Conservation (phyloP, 2,888 invertebrate species). For the Micoletzkya japonica region DNA sequence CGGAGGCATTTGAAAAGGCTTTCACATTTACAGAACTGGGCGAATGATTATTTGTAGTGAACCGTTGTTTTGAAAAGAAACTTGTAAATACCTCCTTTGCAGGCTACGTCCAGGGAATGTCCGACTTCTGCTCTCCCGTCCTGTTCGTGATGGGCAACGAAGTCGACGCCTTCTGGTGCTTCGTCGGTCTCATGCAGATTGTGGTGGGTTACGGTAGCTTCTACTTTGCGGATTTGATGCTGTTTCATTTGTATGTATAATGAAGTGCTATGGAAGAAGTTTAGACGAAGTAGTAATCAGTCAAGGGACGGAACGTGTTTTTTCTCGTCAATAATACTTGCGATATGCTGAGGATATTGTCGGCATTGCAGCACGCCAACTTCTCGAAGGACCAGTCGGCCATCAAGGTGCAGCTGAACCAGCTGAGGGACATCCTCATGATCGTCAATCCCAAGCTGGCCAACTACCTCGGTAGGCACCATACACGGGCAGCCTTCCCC, state of each 20-base stretch:
- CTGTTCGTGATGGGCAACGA: slow-evolving; percentile 86
- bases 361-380: slow-evolving; percentile 76
- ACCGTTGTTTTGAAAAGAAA: too few species aligned
- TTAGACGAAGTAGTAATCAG: too few species aligned
- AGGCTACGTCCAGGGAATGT: slow-evolving; percentile 87
- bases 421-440: slow-evolving; percentile 80
- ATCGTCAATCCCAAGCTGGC: slow-evolving; percentile 84
- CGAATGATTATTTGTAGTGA: too few species aligned
- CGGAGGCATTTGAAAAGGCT: too few species aligned
- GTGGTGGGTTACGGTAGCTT: slow-evolving; percentile 76
- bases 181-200: slow-evolving; percentile 94
- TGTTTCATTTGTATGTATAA: background rate
- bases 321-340: too few species aligned
- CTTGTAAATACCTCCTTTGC: slow-evolving; percentile 82
- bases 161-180: slow-evolving; percentile 97
- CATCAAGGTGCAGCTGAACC: slow-evolving; percentile 88
- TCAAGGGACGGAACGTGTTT: too few species aligned
- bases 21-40: too few species aligned
- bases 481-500: too few species aligned
- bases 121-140: slow-evolving; percentile 90
- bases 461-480: slow-evolving; percentile 74
- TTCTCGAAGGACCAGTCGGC: slow-evolving; percentile 95
- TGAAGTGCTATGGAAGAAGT: too few species aligned
- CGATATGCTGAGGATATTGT: too few species aligned
- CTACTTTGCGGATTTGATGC: slow-evolving; percentile 5